A percentile compares a stretch with the other conserved stretches of the same genome.
Conservation (phyloP, 1,140 invertebrate genomes). For the Anoplolepis gracilipes region DNA sequence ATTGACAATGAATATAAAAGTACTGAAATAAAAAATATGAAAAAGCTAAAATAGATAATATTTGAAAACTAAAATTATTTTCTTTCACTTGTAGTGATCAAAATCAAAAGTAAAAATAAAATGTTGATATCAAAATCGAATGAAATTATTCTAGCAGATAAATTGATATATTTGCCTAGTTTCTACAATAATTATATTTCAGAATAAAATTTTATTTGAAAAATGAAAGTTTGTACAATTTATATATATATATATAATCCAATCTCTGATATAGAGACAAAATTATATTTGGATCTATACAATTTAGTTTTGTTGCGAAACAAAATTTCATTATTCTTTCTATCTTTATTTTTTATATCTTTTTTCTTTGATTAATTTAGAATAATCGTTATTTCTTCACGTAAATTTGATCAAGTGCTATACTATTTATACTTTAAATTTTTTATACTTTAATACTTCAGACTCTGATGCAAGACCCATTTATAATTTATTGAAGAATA, state of each 20-base stretch:
- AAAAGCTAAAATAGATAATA: neutral
- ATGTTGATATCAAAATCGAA: neutral
- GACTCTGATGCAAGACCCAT: neutral
- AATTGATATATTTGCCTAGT: neutral
- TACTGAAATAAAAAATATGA: neutral
- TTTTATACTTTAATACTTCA: conserved; percentile 16
- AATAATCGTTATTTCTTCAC: neutral
- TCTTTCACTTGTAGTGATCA: neutral
- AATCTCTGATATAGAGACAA: neutral
- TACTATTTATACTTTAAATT: neutral
- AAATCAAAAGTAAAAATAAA: neutral
- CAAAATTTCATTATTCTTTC: conserved; percentile 8
- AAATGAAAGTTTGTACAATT: conserved; percentile 27
- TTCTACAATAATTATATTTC: neutral
- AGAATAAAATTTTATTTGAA: conserved; percentile 19
- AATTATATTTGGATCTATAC: neutral
- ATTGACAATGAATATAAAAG: too few species aligned
- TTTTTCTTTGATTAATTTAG: neutral
- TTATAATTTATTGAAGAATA: neutral
- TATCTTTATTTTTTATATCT: neutral
- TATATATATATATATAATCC: too few species aligned
- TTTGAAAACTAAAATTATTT: neutral
- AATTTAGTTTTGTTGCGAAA: neutral
- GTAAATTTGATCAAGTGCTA: neutral
- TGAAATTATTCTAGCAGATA: neutral